A percentile compares a stretch with the other conserved stretches of the same genome.
Evolutionary conservation across 2,888 invertebrate species (phyloP).

Genomic region (Pimpla rufipes): DNA sequence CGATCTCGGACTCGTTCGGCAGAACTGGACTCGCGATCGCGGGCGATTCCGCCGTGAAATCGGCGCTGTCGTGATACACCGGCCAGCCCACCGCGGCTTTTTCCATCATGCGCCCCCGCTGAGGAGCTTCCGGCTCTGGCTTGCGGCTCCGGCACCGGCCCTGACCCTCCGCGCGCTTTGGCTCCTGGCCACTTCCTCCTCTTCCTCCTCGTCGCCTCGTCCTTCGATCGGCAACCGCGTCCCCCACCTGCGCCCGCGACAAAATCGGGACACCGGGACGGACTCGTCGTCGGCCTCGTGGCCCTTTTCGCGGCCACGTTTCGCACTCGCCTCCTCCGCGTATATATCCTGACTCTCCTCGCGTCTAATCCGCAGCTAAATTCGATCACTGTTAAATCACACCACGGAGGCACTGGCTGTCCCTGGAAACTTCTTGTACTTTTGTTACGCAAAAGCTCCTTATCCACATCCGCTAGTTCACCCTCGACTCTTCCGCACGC

Average conservation of each 20-base stretch:
- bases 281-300: not conserved
- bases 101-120: constrained; percentile 65
- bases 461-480: constrained; percentile 16
- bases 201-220: too few relatives aligned
- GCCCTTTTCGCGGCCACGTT: not conserved
- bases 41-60: constrained; percentile 2
- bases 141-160: constrained; percentile 22
- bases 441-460: constrained; percentile 65
- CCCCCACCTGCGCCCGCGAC: not conserved
- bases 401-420: constrained; percentile 48
- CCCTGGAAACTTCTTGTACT: constrained; percentile 65
- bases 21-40: constrained; percentile 23
- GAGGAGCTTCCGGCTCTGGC: constrained; percentile 39
- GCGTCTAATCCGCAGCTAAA: constrained; percentile 26
- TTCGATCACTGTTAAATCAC: constrained; percentile 54
- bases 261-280: constrained; percentile 1
- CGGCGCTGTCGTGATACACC: constrained; percentile 38
- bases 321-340: not conserved
- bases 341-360: constrained; percentile 1
- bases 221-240: not conserved
- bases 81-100: constrained; percentile 56
- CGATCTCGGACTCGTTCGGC: constrained; percentile 28
- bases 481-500: constrained; percentile 16
- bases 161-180: constrained; percentile 28
- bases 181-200: constrained; percentile 13